Conservation (phyloP, 2,797 vertebrate genomes). For the Ispidina picta region DNA sequence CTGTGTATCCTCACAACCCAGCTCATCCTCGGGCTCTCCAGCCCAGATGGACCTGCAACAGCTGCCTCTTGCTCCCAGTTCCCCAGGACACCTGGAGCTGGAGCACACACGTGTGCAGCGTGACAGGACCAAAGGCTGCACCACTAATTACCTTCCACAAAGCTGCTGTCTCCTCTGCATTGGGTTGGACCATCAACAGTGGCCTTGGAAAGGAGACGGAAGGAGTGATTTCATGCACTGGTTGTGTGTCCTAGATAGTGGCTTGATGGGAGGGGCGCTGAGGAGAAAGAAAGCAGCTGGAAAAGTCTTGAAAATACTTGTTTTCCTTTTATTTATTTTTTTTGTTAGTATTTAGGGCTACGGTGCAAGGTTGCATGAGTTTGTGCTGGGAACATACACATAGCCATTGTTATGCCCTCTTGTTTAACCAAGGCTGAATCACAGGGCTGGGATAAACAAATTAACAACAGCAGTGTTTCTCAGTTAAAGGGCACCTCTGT, state of each 20-base stretch:
- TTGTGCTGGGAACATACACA: not conserved
- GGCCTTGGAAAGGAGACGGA: not conserved
- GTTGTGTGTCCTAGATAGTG: not conserved
- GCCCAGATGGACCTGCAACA: not conserved
- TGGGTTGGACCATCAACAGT: not conserved
- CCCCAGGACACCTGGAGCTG: not conserved
- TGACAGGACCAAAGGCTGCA: not conserved
- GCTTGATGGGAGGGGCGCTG: not conserved
- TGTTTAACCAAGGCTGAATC: not conserved
- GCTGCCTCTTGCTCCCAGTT: not conserved
- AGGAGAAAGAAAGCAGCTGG: not conserved
- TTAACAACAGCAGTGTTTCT: not conserved
- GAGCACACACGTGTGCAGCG: rapidly evolving
- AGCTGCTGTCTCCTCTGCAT: not conserved
- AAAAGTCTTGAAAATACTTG: not conserved
- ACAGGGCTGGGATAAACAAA: not conserved
- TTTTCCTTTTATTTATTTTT: not conserved
- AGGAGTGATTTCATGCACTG: constrained; percentile 20
- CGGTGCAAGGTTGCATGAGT: not conserved
- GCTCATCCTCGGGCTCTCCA: not conserved
- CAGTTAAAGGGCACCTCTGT: not conserved
- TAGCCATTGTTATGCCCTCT: not conserved
- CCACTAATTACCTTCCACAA: not conserved
- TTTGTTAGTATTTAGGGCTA: not conserved
- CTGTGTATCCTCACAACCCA: not conserved